These are phyloP conservation scores for Drosophila mojavensis DNA, from an alignment of 1,140 invertebrate genomes.

Conservation along the genomic window DNA sequence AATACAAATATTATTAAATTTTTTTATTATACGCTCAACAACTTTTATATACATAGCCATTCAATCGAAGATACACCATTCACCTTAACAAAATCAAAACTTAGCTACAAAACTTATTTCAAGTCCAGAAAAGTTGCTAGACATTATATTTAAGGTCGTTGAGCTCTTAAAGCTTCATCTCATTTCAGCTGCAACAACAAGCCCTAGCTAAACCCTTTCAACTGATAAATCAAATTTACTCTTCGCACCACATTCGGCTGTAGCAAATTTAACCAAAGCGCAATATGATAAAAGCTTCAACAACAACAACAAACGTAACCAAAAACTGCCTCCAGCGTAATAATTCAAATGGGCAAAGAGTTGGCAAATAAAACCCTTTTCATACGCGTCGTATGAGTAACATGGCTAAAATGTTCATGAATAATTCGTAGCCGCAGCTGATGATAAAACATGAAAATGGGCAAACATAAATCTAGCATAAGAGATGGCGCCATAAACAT, in stretches of 20 bases:
- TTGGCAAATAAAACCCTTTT: conserved; percentile 68
- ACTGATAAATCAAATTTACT: conserved; percentile 67
- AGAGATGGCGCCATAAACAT: conserved; percentile 63
- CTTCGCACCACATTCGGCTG: conserved; percentile 72
- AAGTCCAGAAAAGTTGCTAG: no score
- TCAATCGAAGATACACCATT: no score
- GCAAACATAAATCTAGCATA: conserved; percentile 71
- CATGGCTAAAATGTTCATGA: conserved; percentile 76
- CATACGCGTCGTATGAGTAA: conserved; percentile 76
- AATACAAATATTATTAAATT: no score
- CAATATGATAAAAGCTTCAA: conserved; percentile 49
- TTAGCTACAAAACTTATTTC: no score
- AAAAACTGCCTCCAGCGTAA: conserved; percentile 21
- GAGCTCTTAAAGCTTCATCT: no score
- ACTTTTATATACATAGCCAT: no score
- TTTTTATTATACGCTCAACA: no score
- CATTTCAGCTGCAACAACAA: not conserved
- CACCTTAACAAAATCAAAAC: no score
- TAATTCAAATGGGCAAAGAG: conserved; percentile 71
- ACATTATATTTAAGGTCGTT: no score
- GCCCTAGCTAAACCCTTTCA: not conserved
- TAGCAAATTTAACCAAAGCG: conserved; percentile 15
- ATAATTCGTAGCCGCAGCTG: conserved; percentile 74
- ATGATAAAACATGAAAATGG: conserved; percentile 82
- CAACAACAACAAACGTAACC: conserved; percentile 11